These are phyloP conservation scores for Leptopilina boulardi DNA, from an alignment of 1,140 invertebrate genomes.

Conservation along the genomic window DNA sequence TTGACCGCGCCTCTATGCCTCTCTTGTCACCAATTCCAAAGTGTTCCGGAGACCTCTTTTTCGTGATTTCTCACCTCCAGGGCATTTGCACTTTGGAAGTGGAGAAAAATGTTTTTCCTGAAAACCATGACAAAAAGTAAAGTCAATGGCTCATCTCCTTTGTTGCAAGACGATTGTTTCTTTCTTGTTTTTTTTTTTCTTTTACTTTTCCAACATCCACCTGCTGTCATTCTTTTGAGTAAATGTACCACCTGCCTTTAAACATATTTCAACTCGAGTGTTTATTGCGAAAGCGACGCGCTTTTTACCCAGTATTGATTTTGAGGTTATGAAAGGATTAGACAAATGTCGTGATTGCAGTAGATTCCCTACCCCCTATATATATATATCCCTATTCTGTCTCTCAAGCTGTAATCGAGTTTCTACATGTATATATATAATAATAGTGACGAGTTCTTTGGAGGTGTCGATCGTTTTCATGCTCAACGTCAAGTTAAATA, in stretches of 20 bases:
- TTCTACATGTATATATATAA: background rate
- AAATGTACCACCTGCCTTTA: constrained; percentile 1
- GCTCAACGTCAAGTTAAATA: background rate
- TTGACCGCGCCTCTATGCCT: constrained; percentile 3
- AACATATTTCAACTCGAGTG: background rate
- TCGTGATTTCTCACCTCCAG: background rate
- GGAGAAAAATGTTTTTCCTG: background rate
- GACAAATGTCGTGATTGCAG: constrained; percentile 4
- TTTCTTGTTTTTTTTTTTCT: background rate
- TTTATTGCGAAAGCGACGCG: constrained; percentile 5
- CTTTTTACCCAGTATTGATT: constrained; percentile 23
- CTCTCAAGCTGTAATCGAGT: background rate
- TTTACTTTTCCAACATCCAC: constrained; percentile 8
- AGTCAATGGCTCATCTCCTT: background rate
- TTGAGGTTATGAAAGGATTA: constrained; percentile 21
- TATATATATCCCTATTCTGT: background rate
- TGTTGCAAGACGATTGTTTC: background rate
- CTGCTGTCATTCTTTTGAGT: constrained; percentile 16
- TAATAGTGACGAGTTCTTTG: background rate
- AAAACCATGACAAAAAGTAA: no score
- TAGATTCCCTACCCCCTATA: background rate
- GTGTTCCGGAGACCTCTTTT: constrained; percentile 9
- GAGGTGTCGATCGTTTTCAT: constrained; percentile 6
- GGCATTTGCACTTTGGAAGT: background rate
- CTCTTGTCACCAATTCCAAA: constrained; percentile 17